phyloP scores from a whole-genome alignment of 2,888 invertebrate species.

The Blera fallax region DNA sequence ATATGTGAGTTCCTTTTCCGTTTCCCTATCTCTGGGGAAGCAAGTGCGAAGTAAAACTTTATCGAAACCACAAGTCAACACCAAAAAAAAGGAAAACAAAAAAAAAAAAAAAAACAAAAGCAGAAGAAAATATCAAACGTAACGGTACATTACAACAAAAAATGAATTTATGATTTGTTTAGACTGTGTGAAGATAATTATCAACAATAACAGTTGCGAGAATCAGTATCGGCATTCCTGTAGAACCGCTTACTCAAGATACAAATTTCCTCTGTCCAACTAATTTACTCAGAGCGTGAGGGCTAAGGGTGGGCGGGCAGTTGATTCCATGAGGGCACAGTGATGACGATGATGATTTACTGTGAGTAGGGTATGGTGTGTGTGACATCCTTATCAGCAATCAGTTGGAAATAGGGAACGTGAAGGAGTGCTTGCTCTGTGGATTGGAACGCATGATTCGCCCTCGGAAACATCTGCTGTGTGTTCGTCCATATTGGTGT shows the following conservation, averaged over 20 bases:
- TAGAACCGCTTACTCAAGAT: neutral
- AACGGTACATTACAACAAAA: neutral
- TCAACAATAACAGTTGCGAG: neutral
- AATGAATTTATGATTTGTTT: slow-evolving; percentile 25
- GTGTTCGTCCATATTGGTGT: slow-evolving; percentile 43
- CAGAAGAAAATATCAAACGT: neutral
- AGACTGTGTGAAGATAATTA: slow-evolving; percentile 3
- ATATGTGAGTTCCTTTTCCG: neutral
- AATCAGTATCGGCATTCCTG: neutral
- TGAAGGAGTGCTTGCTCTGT: slow-evolving; percentile 8
- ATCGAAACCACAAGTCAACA: neutral
- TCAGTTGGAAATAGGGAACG: slow-evolving; percentile 22
- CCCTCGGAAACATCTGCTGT: slow-evolving; percentile 52
- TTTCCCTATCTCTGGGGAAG: slow-evolving; percentile 1
- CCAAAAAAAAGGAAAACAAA: neutral
- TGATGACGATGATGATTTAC: neutral
- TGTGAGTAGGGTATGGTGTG: neutral
- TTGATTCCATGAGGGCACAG: slow-evolving; percentile 3
- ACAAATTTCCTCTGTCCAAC: slow-evolving; percentile 19
- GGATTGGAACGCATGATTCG: slow-evolving; percentile 24
- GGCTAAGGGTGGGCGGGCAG: slow-evolving; percentile 3
- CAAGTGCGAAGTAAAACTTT: neutral
- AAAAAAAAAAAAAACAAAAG: neutral
- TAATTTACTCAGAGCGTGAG: slow-evolving; percentile 14
- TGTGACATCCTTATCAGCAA: slow-evolving; percentile 42